Conservation (phyloP, 2,113 vertebrate species). For the Leptobrachium leishanense region DNA sequence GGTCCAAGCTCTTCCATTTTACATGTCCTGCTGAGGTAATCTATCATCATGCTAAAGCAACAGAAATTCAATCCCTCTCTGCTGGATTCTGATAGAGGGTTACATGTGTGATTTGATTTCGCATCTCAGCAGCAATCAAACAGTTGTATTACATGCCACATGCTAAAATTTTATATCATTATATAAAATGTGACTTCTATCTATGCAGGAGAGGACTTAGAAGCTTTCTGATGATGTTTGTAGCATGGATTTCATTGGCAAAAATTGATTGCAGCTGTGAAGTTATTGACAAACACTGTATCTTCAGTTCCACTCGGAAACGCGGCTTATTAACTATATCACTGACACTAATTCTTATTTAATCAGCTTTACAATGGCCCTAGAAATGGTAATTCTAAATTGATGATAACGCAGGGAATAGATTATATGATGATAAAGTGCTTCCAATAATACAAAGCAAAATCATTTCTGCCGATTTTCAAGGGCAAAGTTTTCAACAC, state of each 20-base stretch:
- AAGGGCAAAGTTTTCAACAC: background rate
- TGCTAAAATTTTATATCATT: slow-evolving; percentile 66
- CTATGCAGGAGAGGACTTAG: slow-evolving; percentile 62
- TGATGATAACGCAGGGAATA: slow-evolving; percentile 76
- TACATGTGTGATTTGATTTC: slow-evolving; percentile 65
- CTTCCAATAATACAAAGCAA: slow-evolving; percentile 67
- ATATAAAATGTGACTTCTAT: slow-evolving; percentile 70
- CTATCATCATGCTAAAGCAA: slow-evolving; percentile 69
- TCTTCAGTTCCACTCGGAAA: slow-evolving; percentile 79
- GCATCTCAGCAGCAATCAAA: slow-evolving; percentile 72
- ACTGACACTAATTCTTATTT: slow-evolving; percentile 81
- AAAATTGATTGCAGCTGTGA: slow-evolving; percentile 63
- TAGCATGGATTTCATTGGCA: slow-evolving; percentile 58
- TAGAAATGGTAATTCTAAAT: slow-evolving; percentile 79
- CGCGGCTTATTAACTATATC: slow-evolving; percentile 81
- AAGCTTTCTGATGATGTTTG: slow-evolving; percentile 67
- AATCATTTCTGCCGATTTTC: slow-evolving; percentile 56
- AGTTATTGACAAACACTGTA: slow-evolving; percentile 80
- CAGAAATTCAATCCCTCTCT: slow-evolving; percentile 72
- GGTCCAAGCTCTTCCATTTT: slow-evolving; percentile 57
- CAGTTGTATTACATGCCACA: slow-evolving; percentile 75
- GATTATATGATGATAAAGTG: slow-evolving; percentile 61
- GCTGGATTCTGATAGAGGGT: slow-evolving; percentile 64
- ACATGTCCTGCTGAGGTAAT: slow-evolving; percentile 62
- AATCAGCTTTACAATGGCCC: slow-evolving; percentile 66